Base-by-base conservation (phyloP, 1,140 invertebrate species). In the Glomeris maerens region DNA sequence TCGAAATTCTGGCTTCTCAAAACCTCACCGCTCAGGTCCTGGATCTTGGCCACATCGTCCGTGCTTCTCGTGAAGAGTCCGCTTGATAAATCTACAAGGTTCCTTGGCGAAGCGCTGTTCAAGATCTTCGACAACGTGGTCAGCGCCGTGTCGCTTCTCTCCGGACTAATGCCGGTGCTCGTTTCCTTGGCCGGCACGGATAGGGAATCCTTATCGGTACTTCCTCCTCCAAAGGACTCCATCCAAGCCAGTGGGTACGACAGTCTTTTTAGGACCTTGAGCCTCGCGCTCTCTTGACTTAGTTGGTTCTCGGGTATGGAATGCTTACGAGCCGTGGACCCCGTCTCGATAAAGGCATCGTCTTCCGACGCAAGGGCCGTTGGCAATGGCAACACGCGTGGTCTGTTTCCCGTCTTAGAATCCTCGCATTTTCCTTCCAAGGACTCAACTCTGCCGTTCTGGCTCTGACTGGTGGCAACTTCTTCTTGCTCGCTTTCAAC, bases 171-270 rank as follows among this genome's bases (percentile, higher is more conserved):
- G 42, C 21, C 42, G 42, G 26, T 21, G 21, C 42, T 14, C 42
- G 20, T 21, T 44, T 44, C 20, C 42, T 44, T 21, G 42, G 42
- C 21, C 42, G 21, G 14, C 42, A 22, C 13, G 26, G 21, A 44
- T n/a, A n/a, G n/a, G n/a, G n/a, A n/a, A n/a, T 53, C 52, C 3
- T 49, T 74, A 63, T 53, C 77, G 54, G 71, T 69, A 49, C 72
- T 73, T 41, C 63, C 62, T 47, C 72, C 70, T 45, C 71, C 67
- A 53, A 86, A 68, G 20, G 84, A 85, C 67, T 90, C 88, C 75
- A 92, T 84, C 85, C 85, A 90, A 1, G 85, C 81, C 40, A 91
- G 66, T n/a, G 88, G 88, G 68, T 91, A 89, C 0, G 85, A 90
- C 29, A 92, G 74, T 57, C 87, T 76, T 69, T 91, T 91, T 50